Percentiles rank a stretch among this genome's conserved stretches.
Evolutionary conservation across 2,113 vertebrate genomes (phyloP).

Genomic region (Scopus umbretta): DNA sequence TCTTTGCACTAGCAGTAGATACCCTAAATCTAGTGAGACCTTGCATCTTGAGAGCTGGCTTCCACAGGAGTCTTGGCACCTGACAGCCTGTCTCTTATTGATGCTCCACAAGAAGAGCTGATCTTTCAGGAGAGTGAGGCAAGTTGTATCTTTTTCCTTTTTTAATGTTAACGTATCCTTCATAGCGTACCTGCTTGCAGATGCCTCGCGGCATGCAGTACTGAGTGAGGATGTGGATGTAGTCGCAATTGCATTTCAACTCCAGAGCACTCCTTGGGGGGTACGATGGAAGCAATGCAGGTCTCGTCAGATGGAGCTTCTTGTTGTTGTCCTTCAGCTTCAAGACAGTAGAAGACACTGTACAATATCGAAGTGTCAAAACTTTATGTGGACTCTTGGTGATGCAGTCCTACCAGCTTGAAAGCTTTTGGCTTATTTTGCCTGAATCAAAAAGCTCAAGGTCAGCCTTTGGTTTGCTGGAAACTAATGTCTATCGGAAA

Average conservation of each 20-base stretch:
- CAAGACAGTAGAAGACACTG: not conserved
- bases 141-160: not conserved
- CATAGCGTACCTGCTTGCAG: not conserved
- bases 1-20: not conserved
- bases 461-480: not conserved
- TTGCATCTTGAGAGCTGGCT: not conserved
- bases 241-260: not conserved
- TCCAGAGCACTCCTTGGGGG: not conserved
- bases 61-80: not conserved
- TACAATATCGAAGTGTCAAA: not conserved
- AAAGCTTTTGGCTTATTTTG: not conserved
- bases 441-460: not conserved
- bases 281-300: fast-evolving
- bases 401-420: not conserved
- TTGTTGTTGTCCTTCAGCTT: not conserved
- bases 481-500: not conserved
- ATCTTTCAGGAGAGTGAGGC: not conserved
- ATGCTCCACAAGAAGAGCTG: not conserved
- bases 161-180: not conserved
- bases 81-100: not conserved
- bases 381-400: not conserved
- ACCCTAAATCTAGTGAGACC: not conserved
- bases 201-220: not conserved
- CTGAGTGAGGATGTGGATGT: not conserved
- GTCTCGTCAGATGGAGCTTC: not conserved